These are phyloP conservation scores for Scytalopus superciliaris DNA, from an alignment of 2,113 vertebrate species.

Conservation along the genomic window DNA sequence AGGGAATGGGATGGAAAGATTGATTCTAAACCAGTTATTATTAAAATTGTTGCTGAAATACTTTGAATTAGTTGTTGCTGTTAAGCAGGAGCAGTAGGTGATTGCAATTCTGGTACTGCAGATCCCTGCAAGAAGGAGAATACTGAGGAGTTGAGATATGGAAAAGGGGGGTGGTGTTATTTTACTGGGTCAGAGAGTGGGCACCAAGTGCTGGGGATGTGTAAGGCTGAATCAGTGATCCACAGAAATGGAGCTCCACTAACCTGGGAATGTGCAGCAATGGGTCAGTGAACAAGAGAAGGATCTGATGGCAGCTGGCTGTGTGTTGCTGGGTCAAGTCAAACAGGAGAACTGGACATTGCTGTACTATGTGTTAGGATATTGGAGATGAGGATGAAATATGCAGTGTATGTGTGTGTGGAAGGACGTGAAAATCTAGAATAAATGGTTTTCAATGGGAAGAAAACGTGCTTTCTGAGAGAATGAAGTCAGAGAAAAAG, in stretches of 20 bases:
- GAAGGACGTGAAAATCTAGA: background rate
- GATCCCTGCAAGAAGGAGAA: conserved; percentile 24
- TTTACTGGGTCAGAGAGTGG: conserved; percentile 41
- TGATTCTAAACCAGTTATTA: background rate
- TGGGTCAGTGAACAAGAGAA: conserved; percentile 49
- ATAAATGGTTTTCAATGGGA: background rate
- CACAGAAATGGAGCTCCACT: conserved; percentile 24
- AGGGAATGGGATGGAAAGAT: background rate
- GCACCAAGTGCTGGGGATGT: conserved; percentile 24
- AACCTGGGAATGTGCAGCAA: conserved; percentile 31
- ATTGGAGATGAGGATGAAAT: conserved; percentile 15
- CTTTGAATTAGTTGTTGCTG: conserved; percentile 67
- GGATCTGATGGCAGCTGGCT: conserved; percentile 37
- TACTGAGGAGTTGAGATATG: conserved; percentile 18
- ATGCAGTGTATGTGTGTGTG: background rate
- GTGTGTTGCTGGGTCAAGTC: conserved; percentile 12
- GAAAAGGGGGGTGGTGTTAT: background rate
- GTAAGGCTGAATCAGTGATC: conserved; percentile 48
- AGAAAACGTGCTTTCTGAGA: background rate
- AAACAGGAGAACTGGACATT: background rate
- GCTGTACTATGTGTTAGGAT: background rate
- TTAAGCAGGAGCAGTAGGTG: conserved; percentile 12
- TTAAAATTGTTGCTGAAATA: conserved; percentile 33
- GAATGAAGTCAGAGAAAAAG: background rate
- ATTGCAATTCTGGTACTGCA: conserved; percentile 30